Base-by-base conservation (phyloP, 1,140 invertebrate species). In the Brachionus rotundiformis region DNA sequence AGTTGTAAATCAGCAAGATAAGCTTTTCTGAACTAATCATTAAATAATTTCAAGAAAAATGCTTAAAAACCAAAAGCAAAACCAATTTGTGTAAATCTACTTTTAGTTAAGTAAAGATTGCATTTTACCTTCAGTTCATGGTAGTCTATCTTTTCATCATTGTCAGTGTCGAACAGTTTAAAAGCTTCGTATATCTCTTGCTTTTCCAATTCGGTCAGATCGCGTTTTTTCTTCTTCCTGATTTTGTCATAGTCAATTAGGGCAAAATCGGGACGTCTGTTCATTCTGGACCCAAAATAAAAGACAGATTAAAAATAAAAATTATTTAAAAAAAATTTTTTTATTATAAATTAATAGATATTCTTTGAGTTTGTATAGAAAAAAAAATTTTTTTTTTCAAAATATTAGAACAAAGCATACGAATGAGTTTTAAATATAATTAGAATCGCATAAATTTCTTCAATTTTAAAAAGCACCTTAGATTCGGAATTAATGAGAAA, bases 81-180 rank as follows among this genome's bases (percentile, higher is more conserved):
- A 54, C 19, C 19, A 54, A 19, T 54, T n/a, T n/a, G n/a, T n/a
- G n/a, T 49, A 49, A 49, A 49, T 49, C 7, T 49, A n/a, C 13
- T 16, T 49, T 63, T 23, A 7, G 4, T 13, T 11, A 31, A 1
- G 13, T 13, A 36, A 44, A 29, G 47, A 49, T 36, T 33, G 2
- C 5, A 23, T 25, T 7, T 63, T 83, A 88, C 87, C 84, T 88
- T 88, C 1, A 89, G 83, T 83, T 89, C 87, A 85, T 88, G 86
- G 83, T 88, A 88, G 80, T 88, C 87, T 71, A 88, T 87, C 31
- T 85, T 84, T 82, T 85, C 82, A 83, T 88, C 88, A 84, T 88
- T 88, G 82, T 88, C 88, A 68, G 86, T 87, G 83, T 88, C 88
- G 85, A 88, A 88, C 75, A 88, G 83, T 82, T 88, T 87, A 85